phyloP scores from a whole-genome alignment of 2,888 invertebrate species.

The Clanis bilineata region DNA sequence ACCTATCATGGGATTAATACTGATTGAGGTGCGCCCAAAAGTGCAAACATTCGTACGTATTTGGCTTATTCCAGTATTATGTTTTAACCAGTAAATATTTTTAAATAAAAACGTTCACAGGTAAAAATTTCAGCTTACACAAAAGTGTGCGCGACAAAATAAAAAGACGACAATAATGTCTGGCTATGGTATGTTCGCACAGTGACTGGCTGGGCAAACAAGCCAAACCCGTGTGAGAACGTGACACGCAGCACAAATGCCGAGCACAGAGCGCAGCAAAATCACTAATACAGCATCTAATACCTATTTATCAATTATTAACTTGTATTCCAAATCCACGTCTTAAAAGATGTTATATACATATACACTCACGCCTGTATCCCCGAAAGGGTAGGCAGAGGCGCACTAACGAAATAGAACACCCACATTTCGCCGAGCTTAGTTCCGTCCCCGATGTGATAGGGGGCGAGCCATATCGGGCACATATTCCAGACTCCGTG shows the following conservation, averaged over 20 bases:
- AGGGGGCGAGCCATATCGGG: too few species aligned
- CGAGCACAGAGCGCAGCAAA: background rate
- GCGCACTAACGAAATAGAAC: too few species aligned
- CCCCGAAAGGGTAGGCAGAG: too few species aligned
- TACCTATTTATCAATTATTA: constrained; percentile 15
- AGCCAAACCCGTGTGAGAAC: constrained; percentile 53
- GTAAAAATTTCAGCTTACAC: constrained; percentile 36
- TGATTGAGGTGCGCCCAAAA: background rate
- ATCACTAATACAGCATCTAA: background rate
- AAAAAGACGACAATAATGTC: constrained; percentile 13
- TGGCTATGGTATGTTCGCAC: constrained; percentile 39
- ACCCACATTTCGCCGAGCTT: too few species aligned
- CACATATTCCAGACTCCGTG: too few species aligned
- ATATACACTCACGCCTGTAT: too few species aligned
- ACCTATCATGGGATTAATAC: too few species aligned
- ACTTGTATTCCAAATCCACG: background rate
- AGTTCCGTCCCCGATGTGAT: too few species aligned
- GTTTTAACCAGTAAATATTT: constrained; percentile 25
- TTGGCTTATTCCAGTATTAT: background rate
- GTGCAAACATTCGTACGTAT: background rate
- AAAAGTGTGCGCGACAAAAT: constrained; percentile 6
- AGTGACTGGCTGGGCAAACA: constrained; percentile 51
- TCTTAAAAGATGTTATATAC: background rate
- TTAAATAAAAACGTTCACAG: constrained; percentile 19
- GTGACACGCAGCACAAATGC: constrained; percentile 58